Evolutionary conservation across 2,888 invertebrate species (phyloP).

Genomic region (Caenorhabditis sp.): DNA sequence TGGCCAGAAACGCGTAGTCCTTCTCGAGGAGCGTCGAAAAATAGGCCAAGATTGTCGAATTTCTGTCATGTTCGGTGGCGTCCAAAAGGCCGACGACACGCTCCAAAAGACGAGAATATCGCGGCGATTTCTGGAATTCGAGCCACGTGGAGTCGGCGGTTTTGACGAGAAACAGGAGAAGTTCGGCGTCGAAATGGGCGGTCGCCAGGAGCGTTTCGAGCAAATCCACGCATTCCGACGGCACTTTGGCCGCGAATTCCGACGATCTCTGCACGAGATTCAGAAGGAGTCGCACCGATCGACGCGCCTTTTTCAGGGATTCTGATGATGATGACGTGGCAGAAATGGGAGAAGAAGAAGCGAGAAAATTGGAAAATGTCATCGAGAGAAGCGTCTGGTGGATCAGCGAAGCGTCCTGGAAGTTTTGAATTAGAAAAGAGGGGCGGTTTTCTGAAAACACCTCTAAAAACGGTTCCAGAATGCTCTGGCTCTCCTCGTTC

Average conservation of each 20-base stretch:
- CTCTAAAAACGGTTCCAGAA: constrained; percentile 17
- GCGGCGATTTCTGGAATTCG: constrained; percentile 44
- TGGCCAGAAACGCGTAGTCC: constrained; percentile 61
- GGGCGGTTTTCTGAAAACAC: no score
- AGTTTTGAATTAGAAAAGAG: no score
- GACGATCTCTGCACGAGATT: constrained; percentile 35
- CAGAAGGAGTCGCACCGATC: constrained; percentile 23
- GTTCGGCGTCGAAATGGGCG: background rate
- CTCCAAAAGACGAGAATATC: constrained; percentile 31
- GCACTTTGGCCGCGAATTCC: constrained; percentile 20
- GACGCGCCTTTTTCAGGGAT: constrained; percentile 1
- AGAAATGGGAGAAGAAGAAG: no score
- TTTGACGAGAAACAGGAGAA: constrained; percentile 33
- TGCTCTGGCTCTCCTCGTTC: constrained; percentile 2
- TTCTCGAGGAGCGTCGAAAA: constrained; percentile 58
- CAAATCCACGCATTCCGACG: constrained; percentile 24
- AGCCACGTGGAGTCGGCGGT: constrained; percentile 24
- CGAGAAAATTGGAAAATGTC: constrained; percentile 6
- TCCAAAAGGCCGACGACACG: constrained; percentile 1
- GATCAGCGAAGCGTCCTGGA: constrained; percentile 14
- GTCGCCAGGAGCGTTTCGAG: constrained; percentile 23
- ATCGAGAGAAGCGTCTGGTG: constrained; percentile 21
- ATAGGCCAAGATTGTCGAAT: constrained; percentile 39
- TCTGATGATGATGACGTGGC: background rate
- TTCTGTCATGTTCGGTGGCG: background rate